A percentile compares a stretch with the other conserved stretches of the same genome.
Conservation (phyloP, 2,888 invertebrate genomes). For the Aethes cnicana region DNA sequence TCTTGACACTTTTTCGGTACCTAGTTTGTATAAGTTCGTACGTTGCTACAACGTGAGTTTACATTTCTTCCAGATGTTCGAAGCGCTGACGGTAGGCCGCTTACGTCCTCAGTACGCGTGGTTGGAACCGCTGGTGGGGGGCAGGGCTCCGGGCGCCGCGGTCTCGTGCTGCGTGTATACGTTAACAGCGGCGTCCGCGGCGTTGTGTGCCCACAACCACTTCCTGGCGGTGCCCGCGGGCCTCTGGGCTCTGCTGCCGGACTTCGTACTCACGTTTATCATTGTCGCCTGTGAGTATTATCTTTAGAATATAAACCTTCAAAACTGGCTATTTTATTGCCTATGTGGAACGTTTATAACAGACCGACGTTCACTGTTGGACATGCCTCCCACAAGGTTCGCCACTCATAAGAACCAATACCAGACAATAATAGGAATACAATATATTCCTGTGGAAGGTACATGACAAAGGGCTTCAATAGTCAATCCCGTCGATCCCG, state of each 20-base stretch:
- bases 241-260: constrained; percentile 87
- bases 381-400: too few relatives aligned
- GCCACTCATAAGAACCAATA: too few relatives aligned
- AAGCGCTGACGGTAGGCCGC: constrained; percentile 87
- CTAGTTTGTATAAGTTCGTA: too few relatives aligned
- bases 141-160: constrained; percentile 89
- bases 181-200: constrained; percentile 85
- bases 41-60: too few relatives aligned
- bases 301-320: background rate
- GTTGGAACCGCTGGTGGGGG: constrained; percentile 87
- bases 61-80: constrained; percentile 78
- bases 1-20: too few relatives aligned
- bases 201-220: constrained; percentile 86
- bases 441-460: too few relatives aligned
- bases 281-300: constrained; percentile 84
- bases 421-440: too few relatives aligned
- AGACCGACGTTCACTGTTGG: too few relatives aligned
- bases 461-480: too few relatives aligned
- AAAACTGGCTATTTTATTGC: too few relatives aligned
- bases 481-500: too few relatives aligned
- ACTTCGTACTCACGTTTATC: constrained; percentile 83
- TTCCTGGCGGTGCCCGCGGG: constrained; percentile 80
- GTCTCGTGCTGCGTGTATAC: constrained; percentile 88
- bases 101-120: constrained; percentile 88
- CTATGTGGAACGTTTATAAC: too few relatives aligned